Evolutionary conservation across 2,888 invertebrate species (phyloP), one percentile per base, ranked within the genome.

Genomic region (Panopea generosa): DNA sequence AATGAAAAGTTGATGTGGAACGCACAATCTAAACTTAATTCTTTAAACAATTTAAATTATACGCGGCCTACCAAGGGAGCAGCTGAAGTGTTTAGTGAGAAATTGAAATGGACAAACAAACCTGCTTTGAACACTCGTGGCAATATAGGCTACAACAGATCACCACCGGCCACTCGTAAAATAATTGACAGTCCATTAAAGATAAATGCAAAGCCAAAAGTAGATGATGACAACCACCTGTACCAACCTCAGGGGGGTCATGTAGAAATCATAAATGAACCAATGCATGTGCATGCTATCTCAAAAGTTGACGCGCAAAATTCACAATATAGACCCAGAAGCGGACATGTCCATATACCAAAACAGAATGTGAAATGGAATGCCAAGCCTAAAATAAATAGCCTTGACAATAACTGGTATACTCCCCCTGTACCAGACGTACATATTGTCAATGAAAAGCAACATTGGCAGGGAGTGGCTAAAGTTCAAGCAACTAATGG

Each of bases 11-110:
- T 82, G 4, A 68, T 78, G 20, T 88, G 89, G 86, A 87, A 82
- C 29, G 97, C 96, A 4, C 96, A 96, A 93, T 96, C 98, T n/a
- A 97, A 97, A 94, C 95, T 98, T 84, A 98, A 98, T 49, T 98
- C 98, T 9, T 94, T 98, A 91, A 97, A 97, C 71, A 98, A 98
- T 91, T 94, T 81, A 18, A 61, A 67, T 7, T 84, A 86, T 65
- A 57, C 67, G 16, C n/a, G n/a, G n/a, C 86, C 87, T 1, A 56
- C 67, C 14, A 85, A 85, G 2, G 87, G 86, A 1, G 75, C 75
- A 24, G 69, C 84, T 22, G 70, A 69, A 14, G 61, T 80, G 7
- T 80, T 73, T 53, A 63, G 47, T 38, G 76, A 85, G 27, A 84
- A 82, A 67, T 69, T 82, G 9, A 71, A 74, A 14, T 90, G 90